Evolutionary conservation across 2,888 invertebrate genomes (phyloP).

Genomic region (Phengaris alcon): DNA sequence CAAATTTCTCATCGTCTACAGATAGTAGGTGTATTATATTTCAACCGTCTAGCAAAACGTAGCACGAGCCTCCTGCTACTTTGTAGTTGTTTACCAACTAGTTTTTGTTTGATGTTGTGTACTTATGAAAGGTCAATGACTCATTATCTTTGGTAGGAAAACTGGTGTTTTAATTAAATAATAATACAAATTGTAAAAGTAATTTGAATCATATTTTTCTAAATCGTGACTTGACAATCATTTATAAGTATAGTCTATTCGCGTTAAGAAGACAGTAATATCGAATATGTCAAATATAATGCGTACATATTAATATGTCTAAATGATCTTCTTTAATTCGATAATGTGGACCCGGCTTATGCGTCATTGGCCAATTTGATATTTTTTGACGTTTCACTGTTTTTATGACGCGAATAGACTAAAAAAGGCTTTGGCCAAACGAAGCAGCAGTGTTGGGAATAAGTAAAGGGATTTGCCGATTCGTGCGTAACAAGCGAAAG

Average conservation of each 20-base stretch:
- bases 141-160: not conserved
- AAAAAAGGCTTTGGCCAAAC: not conserved
- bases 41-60: not conserved
- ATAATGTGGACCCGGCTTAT: too few relatives aligned
- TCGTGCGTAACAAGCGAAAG: slow-evolving; percentile 7
- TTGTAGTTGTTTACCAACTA: not conserved
- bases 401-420: not conserved
- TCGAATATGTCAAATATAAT: too few relatives aligned
- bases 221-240: too few relatives aligned
- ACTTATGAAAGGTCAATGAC: not conserved
- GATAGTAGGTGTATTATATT: not conserved
- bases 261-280: too few relatives aligned
- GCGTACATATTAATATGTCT: too few relatives aligned
- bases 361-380: too few relatives aligned
- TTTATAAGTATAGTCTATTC: too few relatives aligned
- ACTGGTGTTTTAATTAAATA: not conserved
- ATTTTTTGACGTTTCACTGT: too few relatives aligned
- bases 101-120: not conserved
- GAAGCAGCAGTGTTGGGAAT: too few relatives aligned
- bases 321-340: not conserved
- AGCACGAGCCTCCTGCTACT: not conserved
- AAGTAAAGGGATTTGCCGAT: not conserved
- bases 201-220: too few relatives aligned
- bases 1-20: slow-evolving; percentile 11
- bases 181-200: too few relatives aligned